A percentile compares a stretch with the other conserved stretches of the same genome.
phyloP scores from a whole-genome alignment of 2,888 invertebrate species.

The Nemotelus nigrinus region DNA sequence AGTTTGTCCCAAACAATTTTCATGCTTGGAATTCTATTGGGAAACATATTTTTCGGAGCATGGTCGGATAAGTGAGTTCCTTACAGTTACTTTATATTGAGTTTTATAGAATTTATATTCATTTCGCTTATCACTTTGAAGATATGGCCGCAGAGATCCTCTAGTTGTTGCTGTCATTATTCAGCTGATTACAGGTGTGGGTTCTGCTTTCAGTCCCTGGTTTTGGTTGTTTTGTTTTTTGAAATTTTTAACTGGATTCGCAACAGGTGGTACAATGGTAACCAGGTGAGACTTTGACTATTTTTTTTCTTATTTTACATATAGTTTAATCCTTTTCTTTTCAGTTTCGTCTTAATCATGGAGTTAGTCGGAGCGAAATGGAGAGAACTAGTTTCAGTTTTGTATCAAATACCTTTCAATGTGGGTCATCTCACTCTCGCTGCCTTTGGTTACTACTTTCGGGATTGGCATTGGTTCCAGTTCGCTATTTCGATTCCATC shows the following conservation, averaged over 20 bases:
- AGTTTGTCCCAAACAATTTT: slow-evolving; percentile 78
- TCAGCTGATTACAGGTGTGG: slow-evolving; percentile 76
- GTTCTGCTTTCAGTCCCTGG: slow-evolving; percentile 76
- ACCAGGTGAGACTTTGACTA: slow-evolving; percentile 61
- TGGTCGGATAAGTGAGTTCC: slow-evolving; percentile 73
- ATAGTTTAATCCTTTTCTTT: slow-evolving; percentile 8
- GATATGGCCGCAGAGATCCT: slow-evolving; percentile 77
- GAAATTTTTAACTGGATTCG: slow-evolving; percentile 75
- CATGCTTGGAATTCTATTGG: slow-evolving; percentile 79
- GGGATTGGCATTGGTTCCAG: slow-evolving; percentile 76
- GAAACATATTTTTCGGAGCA: slow-evolving; percentile 77
- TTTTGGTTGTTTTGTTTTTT: slow-evolving; percentile 71
- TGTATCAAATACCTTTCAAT: slow-evolving; percentile 78
- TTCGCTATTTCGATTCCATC: slow-evolving; percentile 74
- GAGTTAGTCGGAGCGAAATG: slow-evolving; percentile 70
- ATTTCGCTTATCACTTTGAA: slow-evolving; percentile 58
- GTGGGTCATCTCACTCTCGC: slow-evolving; percentile 74
- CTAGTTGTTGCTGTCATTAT: slow-evolving; percentile 75
- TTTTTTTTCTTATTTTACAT: not conserved
- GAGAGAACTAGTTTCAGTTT: slow-evolving; percentile 66
- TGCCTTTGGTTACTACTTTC: slow-evolving; percentile 72
- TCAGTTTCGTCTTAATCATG: slow-evolving; percentile 75
- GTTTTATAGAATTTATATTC: not conserved
- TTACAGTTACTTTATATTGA: not conserved
- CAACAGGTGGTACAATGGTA: slow-evolving; percentile 83